Evolutionary conservation across 2,888 invertebrate species (phyloP).

Genomic region (Campoletis raptor): DNA sequence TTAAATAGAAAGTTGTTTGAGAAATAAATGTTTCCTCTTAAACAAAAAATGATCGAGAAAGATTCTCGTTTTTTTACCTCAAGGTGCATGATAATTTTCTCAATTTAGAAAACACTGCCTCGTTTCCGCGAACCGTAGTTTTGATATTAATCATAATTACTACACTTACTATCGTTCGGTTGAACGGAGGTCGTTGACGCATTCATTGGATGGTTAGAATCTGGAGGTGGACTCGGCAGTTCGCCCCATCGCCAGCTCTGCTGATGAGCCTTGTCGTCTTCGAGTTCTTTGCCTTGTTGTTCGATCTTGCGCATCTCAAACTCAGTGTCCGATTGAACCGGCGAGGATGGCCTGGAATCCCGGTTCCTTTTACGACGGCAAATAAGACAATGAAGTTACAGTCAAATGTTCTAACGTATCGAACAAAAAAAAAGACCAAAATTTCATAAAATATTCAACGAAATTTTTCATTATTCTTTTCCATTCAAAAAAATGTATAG

Average conservation of each 20-base stretch:
- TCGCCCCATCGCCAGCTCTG: conserved; percentile 97
- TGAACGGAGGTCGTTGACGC: conserved; percentile 74
- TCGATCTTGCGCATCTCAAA: conserved; percentile 89
- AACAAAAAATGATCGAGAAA: too few species aligned
- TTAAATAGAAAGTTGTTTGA: too few species aligned
- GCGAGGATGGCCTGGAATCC: conserved; percentile 91
- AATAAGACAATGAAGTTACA: conserved; percentile 21
- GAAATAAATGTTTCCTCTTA: too few species aligned
- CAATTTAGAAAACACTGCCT: neutral
- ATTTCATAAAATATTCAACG: neutral
- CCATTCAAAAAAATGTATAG: neutral
- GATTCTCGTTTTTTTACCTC: neutral
- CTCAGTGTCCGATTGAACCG: conserved; percentile 97
- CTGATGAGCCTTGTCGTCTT: conserved; percentile 81
- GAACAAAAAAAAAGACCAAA: neutral
- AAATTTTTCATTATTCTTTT: neutral
- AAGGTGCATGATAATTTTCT: too few species aligned
- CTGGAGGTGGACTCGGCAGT: conserved; percentile 87
- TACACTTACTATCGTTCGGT: conserved; percentile 79
- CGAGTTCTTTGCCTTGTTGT: conserved; percentile 84
- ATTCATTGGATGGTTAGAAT: conserved; percentile 76
- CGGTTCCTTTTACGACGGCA: conserved; percentile 79
- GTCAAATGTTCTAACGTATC: neutral
- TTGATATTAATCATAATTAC: neutral
- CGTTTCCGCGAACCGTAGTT: neutral